A percentile compares a stretch with the other conserved stretches of the same genome.
Conservation (phyloP, 2,113 vertebrate genomes). For the Rhea pennata region DNA sequence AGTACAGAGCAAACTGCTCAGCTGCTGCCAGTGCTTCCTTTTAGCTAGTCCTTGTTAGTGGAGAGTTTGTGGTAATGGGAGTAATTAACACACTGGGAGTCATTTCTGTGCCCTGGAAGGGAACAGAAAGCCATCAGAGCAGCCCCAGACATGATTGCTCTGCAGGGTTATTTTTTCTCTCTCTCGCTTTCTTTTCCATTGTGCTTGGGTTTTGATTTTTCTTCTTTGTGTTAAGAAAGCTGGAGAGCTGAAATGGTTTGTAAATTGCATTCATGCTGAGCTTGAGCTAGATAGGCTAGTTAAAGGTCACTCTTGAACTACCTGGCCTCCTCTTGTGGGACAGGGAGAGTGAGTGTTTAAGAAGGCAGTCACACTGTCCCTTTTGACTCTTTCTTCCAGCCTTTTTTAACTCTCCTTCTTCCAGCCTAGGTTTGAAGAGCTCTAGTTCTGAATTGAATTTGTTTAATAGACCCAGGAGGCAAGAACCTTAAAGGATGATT, state of each 20-base stretch:
- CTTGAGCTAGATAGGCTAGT: slow-evolving; percentile 68
- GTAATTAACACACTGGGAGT: slow-evolving; percentile 82
- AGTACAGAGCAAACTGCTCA: slow-evolving; percentile 56
- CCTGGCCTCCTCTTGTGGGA: slow-evolving; percentile 53
- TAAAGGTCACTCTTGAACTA: slow-evolving; percentile 73
- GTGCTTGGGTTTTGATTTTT: slow-evolving; percentile 78
- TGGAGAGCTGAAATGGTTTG: slow-evolving; percentile 76
- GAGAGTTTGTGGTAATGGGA: slow-evolving; percentile 81
- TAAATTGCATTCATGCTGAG: slow-evolving; percentile 81
- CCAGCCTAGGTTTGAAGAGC: slow-evolving; percentile 53
- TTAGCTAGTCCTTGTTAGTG: slow-evolving; percentile 72
- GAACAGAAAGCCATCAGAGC: slow-evolving; percentile 77
- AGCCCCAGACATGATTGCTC: slow-evolving; percentile 78
- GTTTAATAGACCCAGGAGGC: slow-evolving; percentile 62
- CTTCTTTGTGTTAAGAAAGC: slow-evolving; percentile 79
- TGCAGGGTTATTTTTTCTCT: slow-evolving; percentile 79
- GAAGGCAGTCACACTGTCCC: slow-evolving; percentile 2
- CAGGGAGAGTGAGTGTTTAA: slow-evolving; percentile 35
- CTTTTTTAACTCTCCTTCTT: slow-evolving; percentile 39
- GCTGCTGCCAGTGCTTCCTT: slow-evolving; percentile 59
- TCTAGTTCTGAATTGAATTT: slow-evolving; percentile 62
- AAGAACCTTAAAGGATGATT: slow-evolving; percentile 62
- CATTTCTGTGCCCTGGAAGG: slow-evolving; percentile 78
- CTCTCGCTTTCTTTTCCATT: slow-evolving; percentile 70
- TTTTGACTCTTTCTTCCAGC: not conserved